These are phyloP conservation scores for Standfussiana lucernea DNA, from an alignment of 2,888 invertebrate genomes.

Conservation along the genomic window DNA sequence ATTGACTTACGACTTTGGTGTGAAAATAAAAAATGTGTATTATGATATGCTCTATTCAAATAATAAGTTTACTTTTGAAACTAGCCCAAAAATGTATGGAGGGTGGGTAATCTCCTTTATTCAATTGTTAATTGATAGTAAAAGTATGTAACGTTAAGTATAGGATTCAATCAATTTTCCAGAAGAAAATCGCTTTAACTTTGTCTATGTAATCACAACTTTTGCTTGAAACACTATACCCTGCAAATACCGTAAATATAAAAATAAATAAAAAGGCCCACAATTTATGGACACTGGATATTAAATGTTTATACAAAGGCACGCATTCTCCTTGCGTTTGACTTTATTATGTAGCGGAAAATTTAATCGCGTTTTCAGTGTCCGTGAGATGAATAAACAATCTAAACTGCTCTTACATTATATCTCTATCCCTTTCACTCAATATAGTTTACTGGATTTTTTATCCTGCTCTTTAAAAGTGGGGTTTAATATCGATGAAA, in stretches of 20 bases:
- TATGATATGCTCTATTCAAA: too few species aligned
- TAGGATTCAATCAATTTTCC: background rate
- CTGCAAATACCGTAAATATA: conserved; percentile 29
- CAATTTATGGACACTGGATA: conserved; percentile 66
- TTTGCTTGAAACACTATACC: conserved; percentile 10
- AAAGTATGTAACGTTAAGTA: background rate
- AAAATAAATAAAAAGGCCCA: conserved; percentile 56
- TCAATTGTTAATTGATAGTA: background rate
- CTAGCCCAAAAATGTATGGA: too few species aligned
- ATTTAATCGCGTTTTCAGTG: conserved; percentile 86
- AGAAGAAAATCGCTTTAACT: background rate
- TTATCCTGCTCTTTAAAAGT: conserved; percentile 70
- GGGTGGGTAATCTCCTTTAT: too few species aligned
- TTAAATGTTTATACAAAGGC: conserved; percentile 67
- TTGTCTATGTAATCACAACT: background rate
- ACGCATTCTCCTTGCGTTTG: conserved; percentile 78
- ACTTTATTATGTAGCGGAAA: conserved; percentile 87
- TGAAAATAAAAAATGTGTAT: too few species aligned
- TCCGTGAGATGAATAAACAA: conserved; percentile 87
- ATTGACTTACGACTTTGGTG: too few species aligned
- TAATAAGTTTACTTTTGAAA: too few species aligned
- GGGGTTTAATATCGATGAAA: conserved; percentile 44
- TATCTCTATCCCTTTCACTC: conserved; percentile 72
- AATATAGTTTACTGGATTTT: conserved; percentile 64
- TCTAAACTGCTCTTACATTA: conserved; percentile 72